A percentile compares a stretch with the other conserved stretches of the same genome.
phyloP scores from a whole-genome alignment of 2,888 invertebrate species.

The Pterostichus madidus region DNA sequence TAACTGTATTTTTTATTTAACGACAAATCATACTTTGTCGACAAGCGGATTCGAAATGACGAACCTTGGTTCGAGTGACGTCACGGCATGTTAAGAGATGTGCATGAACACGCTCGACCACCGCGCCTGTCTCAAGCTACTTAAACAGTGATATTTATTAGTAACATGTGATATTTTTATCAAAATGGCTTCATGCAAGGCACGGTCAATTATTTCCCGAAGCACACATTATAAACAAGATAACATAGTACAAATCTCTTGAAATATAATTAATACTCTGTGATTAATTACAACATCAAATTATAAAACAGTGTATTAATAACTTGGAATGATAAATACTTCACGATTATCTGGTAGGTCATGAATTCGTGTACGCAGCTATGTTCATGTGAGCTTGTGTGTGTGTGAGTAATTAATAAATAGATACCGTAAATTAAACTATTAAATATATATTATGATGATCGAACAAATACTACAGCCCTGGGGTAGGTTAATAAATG shows the following conservation, averaged over 20 bases:
- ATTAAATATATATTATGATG: slow-evolving; percentile 21
- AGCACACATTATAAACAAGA: slow-evolving; percentile 27
- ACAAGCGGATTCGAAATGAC: too few relatives aligned
- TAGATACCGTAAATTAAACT: slow-evolving; percentile 34
- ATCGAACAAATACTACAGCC: slow-evolving; percentile 15
- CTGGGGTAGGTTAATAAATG: slow-evolving; percentile 19
- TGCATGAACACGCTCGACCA: too few relatives aligned
- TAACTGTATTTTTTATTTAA: too few relatives aligned
- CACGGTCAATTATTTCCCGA: slow-evolving; percentile 31
- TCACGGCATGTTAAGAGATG: too few relatives aligned
- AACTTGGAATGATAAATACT: slow-evolving; percentile 57
- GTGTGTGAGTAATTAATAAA: slow-evolving; percentile 42
- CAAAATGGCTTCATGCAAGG: too few relatives aligned
- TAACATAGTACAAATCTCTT: slow-evolving; percentile 43
- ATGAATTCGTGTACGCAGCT: slow-evolving; percentile 4
- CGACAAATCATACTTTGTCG: too few relatives aligned
- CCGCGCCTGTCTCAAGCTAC: too few relatives aligned
- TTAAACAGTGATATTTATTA: too few relatives aligned
- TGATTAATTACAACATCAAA: slow-evolving; percentile 52
- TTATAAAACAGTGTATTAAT: slow-evolving; percentile 59
- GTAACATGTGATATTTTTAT: too few relatives aligned
- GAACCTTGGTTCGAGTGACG: too few relatives aligned
- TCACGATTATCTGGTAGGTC: slow-evolving; percentile 48
- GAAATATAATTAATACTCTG: slow-evolving; percentile 35
- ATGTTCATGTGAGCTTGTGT: not conserved